Conservation (phyloP, 2,113 vertebrate species). For the Scolopax mira region DNA sequence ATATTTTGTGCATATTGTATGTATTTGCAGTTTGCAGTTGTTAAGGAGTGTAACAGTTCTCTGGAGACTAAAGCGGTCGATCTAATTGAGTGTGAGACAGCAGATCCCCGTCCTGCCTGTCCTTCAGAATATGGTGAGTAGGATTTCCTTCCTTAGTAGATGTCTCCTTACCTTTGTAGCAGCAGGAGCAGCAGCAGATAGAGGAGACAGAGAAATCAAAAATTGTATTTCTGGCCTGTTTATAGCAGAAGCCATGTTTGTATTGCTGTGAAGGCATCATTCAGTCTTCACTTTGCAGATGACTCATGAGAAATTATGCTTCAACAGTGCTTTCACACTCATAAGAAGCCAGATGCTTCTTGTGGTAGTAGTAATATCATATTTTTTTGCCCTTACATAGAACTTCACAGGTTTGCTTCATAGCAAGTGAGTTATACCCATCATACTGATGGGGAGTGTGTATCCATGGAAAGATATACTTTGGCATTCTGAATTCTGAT, state of each 20-base stretch:
- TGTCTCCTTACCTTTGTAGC: not conserved
- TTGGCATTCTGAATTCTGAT: not conserved
- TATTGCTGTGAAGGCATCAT: not conserved
- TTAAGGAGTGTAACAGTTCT: constrained; percentile 62
- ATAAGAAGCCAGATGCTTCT: not conserved
- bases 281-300: not conserved
- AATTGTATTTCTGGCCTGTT: not conserved
- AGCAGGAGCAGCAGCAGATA: not conserved
- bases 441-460: not conserved
- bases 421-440: not conserved
- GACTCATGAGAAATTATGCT: not conserved
- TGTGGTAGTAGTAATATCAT: not conserved
- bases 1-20: constrained; percentile 2
- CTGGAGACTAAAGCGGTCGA: constrained; percentile 20
- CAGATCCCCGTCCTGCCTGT: constrained; percentile 61
- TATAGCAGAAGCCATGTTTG: not conserved
- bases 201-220: not conserved
- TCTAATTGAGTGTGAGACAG: constrained; percentile 49
- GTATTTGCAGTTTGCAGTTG: constrained; percentile 74
- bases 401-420: not conserved
- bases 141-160: constrained; percentile 6
- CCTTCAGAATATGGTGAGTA: constrained; percentile 75
- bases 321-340: not conserved
- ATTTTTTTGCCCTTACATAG: not conserved
- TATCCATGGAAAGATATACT: not conserved